phyloP scores from a whole-genome alignment of 2,888 invertebrate species.

The Sesia apiformis region DNA sequence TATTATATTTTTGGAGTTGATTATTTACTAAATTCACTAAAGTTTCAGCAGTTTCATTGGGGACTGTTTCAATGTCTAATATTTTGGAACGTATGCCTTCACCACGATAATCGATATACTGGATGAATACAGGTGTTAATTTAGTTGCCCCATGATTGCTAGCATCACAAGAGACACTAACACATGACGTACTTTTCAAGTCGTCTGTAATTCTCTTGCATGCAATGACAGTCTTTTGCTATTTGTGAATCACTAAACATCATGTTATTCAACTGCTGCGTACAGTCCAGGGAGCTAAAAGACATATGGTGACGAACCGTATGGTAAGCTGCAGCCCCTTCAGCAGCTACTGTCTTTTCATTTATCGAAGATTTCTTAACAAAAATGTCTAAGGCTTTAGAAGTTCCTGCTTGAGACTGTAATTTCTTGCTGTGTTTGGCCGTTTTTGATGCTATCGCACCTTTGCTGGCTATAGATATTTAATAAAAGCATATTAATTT shows the following conservation, averaged over 20 bases:
- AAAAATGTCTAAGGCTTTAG: background rate
- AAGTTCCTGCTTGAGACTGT: background rate
- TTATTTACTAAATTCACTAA: background rate
- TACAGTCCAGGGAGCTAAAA: background rate
- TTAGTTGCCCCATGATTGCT: conserved; percentile 1
- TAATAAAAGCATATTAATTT: too few relatives aligned
- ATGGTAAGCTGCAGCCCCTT: background rate
- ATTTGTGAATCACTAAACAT: background rate
- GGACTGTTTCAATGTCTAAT: background rate
- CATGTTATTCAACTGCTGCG: background rate
- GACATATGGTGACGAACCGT: background rate
- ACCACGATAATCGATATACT: background rate
- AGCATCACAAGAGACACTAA: background rate
- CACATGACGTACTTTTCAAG: too few relatives aligned
- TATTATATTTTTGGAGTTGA: background rate
- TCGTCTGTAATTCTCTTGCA: too few relatives aligned
- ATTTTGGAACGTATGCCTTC: background rate
- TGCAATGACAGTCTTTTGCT: background rate
- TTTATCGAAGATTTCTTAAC: background rate
- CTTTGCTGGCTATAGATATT: background rate
- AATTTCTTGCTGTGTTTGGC: background rate
- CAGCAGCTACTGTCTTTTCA: background rate
- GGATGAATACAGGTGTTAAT: background rate
- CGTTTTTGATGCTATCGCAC: background rate
- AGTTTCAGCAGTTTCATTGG: background rate